Percentiles rank a stretch among this genome's conserved stretches.
Evolutionary conservation across 2,797 vertebrate species (phyloP).

Genomic region (Sus cebifrons): DNA sequence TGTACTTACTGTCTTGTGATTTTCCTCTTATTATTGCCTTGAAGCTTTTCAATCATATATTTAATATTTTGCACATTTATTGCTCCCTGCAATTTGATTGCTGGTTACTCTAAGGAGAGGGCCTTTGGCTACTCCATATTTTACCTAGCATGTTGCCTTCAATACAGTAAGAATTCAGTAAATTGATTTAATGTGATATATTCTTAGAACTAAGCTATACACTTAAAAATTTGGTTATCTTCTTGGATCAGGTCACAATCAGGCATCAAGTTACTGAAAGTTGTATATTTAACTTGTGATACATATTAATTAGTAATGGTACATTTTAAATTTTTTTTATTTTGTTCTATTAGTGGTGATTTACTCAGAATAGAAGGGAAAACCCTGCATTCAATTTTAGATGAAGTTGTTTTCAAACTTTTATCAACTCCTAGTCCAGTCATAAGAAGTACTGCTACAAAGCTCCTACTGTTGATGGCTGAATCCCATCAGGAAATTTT

Average conservation of each 20-base stretch:
- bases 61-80: slow-evolving; percentile 51
- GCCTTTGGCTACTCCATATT: neutral
- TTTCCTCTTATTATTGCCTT: slow-evolving; percentile 47
- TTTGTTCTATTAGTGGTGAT: slow-evolving; percentile 89
- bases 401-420: slow-evolving; percentile 95
- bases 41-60: slow-evolving; percentile 51
- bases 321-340: neutral
- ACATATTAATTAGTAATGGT: slow-evolving; percentile 65
- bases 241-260: neutral
- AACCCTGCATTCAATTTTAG: slow-evolving; percentile 92
- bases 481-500: slow-evolving; percentile 89
- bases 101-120: neutral
- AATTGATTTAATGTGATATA: slow-evolving; percentile 48
- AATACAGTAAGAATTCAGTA: slow-evolving; percentile 37
- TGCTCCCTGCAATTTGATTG: slow-evolving; percentile 12
- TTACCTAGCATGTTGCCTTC: slow-evolving; percentile 38
- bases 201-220: slow-evolving; percentile 44
- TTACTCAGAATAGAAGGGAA: slow-evolving; percentile 90
- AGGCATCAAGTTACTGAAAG: slow-evolving; percentile 38
- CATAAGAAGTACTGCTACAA: slow-evolving; percentile 92
- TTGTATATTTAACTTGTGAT: slow-evolving; percentile 66
- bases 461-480: slow-evolving; percentile 92
- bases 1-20: slow-evolving; percentile 27
- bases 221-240: slow-evolving; percentile 49
- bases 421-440: slow-evolving; percentile 93